phyloP scores from a whole-genome alignment of 2,888 invertebrate genomes.

The Arrhopalites spinosus region DNA sequence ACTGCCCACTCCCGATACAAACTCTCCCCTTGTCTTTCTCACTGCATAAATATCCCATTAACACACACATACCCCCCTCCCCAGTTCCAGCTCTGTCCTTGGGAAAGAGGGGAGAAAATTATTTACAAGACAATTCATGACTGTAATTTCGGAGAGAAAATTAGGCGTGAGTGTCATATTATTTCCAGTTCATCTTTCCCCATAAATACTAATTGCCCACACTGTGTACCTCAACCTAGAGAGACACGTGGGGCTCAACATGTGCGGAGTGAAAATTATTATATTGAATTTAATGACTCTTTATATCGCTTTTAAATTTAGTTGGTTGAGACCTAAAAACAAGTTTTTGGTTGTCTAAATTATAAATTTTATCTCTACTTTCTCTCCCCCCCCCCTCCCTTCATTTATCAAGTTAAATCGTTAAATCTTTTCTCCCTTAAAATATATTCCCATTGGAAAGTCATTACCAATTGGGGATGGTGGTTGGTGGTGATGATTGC shows the following conservation, averaged over 20 bases:
- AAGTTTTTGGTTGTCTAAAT: background rate
- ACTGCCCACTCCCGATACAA: background rate
- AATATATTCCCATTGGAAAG: background rate
- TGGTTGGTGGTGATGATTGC: background rate
- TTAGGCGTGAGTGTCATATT: background rate
- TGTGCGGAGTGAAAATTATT: too few relatives aligned
- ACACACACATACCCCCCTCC: too few relatives aligned
- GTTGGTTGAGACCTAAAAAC: background rate
- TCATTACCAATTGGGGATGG: background rate
- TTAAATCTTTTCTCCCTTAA: background rate
- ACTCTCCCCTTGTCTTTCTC: background rate
- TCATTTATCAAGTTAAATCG: background rate
- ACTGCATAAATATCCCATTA: conserved; percentile 24
- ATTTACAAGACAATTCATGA: background rate
- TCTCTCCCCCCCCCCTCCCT: background rate
- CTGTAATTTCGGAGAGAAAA: background rate
- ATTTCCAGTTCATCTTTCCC: background rate
- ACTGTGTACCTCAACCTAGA: too few relatives aligned
- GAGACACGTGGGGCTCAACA: too few relatives aligned
- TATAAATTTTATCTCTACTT: background rate
- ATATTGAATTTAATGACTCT: too few relatives aligned
- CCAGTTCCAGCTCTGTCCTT: too few relatives aligned
- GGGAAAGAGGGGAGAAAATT: background rate
- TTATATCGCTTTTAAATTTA: too few relatives aligned
- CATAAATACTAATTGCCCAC: background rate